These are phyloP conservation scores for Numenius phaeopus DNA, from an alignment of 2,797 vertebrate species.

Conservation along the genomic window DNA sequence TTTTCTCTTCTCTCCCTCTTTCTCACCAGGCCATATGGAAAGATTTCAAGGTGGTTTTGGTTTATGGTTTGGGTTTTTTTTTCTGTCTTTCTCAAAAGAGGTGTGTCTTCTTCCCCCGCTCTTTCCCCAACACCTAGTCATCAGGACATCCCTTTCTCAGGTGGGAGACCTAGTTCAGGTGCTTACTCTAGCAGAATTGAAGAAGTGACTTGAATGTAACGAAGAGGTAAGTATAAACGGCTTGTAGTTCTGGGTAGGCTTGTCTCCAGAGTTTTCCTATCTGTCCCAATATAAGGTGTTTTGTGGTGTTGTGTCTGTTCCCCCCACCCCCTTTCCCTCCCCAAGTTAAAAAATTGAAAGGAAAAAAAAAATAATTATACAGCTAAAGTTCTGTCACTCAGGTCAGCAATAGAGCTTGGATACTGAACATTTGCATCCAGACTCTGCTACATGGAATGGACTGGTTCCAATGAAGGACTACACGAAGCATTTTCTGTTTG, in stretches of 20 bases:
- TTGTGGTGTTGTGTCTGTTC: background rate
- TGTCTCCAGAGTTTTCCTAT: background rate
- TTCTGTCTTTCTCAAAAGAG: background rate
- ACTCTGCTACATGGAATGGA: background rate
- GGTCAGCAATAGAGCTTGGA: background rate
- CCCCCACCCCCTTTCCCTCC: fast-evolving
- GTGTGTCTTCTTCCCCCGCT: background rate
- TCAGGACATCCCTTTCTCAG: background rate
- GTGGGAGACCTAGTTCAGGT: background rate
- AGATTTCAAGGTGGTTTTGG: background rate
- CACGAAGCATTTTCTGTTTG: background rate
- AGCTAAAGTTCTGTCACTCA: background rate
- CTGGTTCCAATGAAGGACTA: background rate
- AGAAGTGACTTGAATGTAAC: background rate
- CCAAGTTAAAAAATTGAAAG: background rate
- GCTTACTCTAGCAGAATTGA: background rate
- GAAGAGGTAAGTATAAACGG: background rate
- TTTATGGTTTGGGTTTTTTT: too few species aligned
- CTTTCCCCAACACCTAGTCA: background rate
- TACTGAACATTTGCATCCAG: background rate
- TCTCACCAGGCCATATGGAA: constrained; percentile 21
- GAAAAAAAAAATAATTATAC: background rate
- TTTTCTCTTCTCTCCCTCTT: background rate
- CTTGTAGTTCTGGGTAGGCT: background rate
- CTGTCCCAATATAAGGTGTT: background rate